Base-by-base conservation (phyloP, 2,888 invertebrate genomes). In the Timandra comae region DNA sequence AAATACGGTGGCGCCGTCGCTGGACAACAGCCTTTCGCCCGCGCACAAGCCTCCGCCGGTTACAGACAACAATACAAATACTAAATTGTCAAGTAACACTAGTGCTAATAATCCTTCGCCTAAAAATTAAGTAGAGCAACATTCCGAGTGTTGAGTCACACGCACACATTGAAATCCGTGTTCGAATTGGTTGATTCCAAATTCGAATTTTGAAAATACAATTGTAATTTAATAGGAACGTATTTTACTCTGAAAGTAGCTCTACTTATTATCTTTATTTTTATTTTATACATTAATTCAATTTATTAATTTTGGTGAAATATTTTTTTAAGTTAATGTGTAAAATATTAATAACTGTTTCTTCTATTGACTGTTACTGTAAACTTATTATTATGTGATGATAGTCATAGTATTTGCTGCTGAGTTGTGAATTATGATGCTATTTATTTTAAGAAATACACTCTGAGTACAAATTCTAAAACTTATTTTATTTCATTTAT, bases 361-460 rank as follows among this genome's bases (percentile, higher is more conserved):
- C 16, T 16, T 16, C n/a, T 16, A 1, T 6, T 16, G 3, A 16
- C 16, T 16, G 16, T 16, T 16, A n/a, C 6, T 16, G 16, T 16
- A 16, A 16, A 6, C 16, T 16, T 16, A 5, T 16, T 16, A 16
- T 16, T 33, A 33, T 33, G 34, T 39, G 29, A 38, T 56, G 46
- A 51, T 64, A 75, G 68, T 65, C 53, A 53, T 57, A 56, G 54
- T 49, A 54, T 46, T 56, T 62, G 56, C 55, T 57, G 56, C 63
- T 67, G 54, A 56, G 49, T 51, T 48, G 47, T 48, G 53, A 47
- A 43, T 49, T 41, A 51, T 52, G 47, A 58, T 63, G 37, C 40
- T 78, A 81, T 82, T 82, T 82, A 82, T 81, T 79, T 69, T 76
- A 49, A 43, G 79, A 81, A 16, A 82, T 81, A 80, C 81, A 77